These are phyloP conservation scores for Ophiothrix spiculata DNA, from an alignment of 35 echinoderm and acorn worm genomes.

Conservation along the genomic window DNA sequence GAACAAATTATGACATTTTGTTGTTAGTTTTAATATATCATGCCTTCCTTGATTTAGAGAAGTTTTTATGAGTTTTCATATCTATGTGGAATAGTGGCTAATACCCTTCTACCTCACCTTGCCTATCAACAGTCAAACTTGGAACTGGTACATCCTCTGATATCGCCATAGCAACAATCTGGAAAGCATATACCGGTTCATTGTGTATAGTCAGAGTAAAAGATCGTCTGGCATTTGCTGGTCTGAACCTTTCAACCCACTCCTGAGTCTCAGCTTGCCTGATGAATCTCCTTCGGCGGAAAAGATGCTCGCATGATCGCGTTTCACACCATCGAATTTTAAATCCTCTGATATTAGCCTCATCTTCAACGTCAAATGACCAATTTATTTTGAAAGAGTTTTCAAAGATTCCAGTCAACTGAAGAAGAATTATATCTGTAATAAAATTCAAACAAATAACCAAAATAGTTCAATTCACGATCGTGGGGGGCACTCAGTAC, in stretches of 20 bases:
- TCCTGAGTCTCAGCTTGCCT: neutral
- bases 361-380: neutral
- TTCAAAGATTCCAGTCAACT: neutral
- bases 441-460: too few relatives aligned
- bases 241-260: neutral
- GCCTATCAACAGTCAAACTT: neutral
- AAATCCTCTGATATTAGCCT: neutral
- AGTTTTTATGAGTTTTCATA: too few relatives aligned
- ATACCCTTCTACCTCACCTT: neutral
- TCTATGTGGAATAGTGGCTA: neutral
- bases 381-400: neutral
- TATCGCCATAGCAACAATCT: neutral
- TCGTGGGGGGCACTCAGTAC: too few relatives aligned
- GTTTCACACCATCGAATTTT: neutral
- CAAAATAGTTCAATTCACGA: too few relatives aligned
- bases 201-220: neutral
- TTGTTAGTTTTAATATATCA: too few relatives aligned
- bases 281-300: neutral
- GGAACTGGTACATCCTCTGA: neutral
- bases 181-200: neutral
- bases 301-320: neutral
- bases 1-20: neutral
- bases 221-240: neutral
- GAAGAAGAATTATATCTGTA: neutral
- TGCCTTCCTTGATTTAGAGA: too few relatives aligned